Conservation (phyloP, 1,140 invertebrate genomes). For the Tetramorium parvispinum region DNA sequence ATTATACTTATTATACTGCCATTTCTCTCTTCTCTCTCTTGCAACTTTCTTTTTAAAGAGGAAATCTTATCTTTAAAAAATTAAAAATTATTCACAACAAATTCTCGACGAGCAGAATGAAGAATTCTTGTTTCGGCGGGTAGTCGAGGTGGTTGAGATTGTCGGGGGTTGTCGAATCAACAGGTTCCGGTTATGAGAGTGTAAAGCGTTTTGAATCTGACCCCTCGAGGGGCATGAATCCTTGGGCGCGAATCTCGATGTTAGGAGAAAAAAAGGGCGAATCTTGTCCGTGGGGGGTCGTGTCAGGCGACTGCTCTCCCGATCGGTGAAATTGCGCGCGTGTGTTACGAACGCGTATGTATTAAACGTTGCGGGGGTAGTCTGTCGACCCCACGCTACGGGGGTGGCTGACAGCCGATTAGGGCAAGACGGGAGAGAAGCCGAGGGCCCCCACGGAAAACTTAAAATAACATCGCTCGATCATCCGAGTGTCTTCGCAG, state of each 20-base stretch:
- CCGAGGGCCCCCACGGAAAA: constrained; percentile 83
- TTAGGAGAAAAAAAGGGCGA: constrained; percentile 76
- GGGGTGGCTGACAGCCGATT: constrained; percentile 83
- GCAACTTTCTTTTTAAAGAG: not conserved
- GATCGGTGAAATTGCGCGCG: constrained; percentile 44
- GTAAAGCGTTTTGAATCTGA: constrained; percentile 85
- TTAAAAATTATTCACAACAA: not conserved
- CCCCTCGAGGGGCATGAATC: constrained; percentile 82
- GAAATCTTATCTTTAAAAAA: not conserved
- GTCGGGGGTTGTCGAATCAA: constrained; percentile 79
- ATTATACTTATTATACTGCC: not conserved
- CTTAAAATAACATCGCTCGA: constrained; percentile 86
- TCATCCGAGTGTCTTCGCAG: constrained; percentile 82
- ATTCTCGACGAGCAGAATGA: not conserved
- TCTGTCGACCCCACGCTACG: constrained; percentile 54
- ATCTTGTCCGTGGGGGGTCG: constrained; percentile 76
- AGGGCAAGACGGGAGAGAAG: constrained; percentile 78
- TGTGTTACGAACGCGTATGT: constrained; percentile 46
- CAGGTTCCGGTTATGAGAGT: constrained; percentile 84
- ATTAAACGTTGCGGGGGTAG: constrained; percentile 67
- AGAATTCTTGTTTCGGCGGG: constrained; percentile 20
- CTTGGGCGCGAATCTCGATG: constrained; percentile 80
- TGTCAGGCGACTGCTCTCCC: constrained; percentile 32
- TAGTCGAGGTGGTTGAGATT: constrained; percentile 49
- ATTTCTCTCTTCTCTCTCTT: no score